A percentile compares a stretch with the other conserved stretches of the same genome.
Conservation (phyloP, 2,113 vertebrate genomes). For the Ginglymostoma cirratum region DNA sequence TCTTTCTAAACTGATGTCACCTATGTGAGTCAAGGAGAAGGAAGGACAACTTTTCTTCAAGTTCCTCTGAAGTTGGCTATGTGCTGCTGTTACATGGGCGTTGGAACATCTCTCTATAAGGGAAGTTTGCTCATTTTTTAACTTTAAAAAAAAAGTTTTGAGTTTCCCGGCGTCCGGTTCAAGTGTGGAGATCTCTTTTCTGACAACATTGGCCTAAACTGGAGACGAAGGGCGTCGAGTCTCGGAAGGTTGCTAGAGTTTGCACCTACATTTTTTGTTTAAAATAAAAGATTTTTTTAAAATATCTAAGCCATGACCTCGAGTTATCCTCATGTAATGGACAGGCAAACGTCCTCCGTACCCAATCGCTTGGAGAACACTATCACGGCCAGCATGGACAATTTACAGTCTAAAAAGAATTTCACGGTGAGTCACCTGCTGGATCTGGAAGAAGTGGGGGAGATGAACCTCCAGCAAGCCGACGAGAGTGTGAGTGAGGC, state of each 20-base stretch:
- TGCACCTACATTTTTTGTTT: slow-evolving; percentile 15
- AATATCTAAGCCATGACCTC: slow-evolving; percentile 75
- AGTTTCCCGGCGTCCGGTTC: slow-evolving; percentile 38
- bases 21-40: slow-evolving; percentile 57
- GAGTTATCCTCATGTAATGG: slow-evolving; percentile 90
- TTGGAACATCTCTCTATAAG: slow-evolving; percentile 35
- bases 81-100: slow-evolving; percentile 44
- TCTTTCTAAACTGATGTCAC: slow-evolving; percentile 59
- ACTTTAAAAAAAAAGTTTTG: slow-evolving; percentile 37
- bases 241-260: neutral
- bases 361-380: slow-evolving; percentile 83
- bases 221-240: slow-evolving; percentile 44
- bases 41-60: slow-evolving; percentile 41
- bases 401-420: slow-evolving; percentile 94
- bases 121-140: slow-evolving; percentile 38
- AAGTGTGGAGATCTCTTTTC: slow-evolving; percentile 16
- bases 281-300: neutral
- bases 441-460: slow-evolving; percentile 92
- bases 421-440: slow-evolving; percentile 98
- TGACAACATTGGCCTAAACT: slow-evolving; percentile 40
- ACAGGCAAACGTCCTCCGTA: slow-evolving; percentile 72
- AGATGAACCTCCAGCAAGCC: slow-evolving; percentile 79
- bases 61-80: slow-evolving; percentile 41
- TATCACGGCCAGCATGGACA: slow-evolving; percentile 76
- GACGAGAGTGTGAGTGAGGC: slow-evolving; percentile 82